phyloP scores from a whole-genome alignment of 2,797 vertebrate genomes.

The Trachops cirrhosus region DNA sequence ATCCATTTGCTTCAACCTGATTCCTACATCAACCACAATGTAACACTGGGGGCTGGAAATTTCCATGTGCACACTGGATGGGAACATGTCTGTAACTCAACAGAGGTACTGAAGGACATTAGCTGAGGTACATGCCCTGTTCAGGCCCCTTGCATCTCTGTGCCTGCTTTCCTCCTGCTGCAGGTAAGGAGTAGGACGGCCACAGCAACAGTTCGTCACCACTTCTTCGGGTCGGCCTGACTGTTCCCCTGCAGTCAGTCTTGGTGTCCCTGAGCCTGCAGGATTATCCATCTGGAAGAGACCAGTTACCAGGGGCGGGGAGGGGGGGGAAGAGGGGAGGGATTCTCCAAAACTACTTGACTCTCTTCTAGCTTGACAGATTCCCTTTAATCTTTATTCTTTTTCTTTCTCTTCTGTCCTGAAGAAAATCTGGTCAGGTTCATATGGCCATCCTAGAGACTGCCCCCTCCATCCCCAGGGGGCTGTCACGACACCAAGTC shows the following conservation, averaged over 20 bases:
- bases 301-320: not conserved
- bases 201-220: not conserved
- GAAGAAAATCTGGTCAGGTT: not conserved
- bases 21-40: not conserved
- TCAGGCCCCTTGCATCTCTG: not conserved
- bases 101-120: not conserved
- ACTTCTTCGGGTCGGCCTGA: not conserved
- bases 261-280: not conserved
- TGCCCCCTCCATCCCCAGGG: not conserved
- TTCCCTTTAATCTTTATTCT: not conserved
- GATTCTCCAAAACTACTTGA: too few species aligned
- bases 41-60: too few species aligned
- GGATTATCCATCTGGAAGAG: not conserved
- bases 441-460: not conserved
- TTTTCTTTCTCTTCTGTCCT: not conserved
- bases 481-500: not conserved
- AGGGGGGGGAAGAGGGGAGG: too few species aligned
- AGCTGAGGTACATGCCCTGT: fast-evolving
- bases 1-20: not conserved
- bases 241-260: not conserved
- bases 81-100: not conserved
- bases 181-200: not conserved
- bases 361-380: not conserved
- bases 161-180: not conserved
- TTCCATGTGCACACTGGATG: not conserved